Evolutionary conservation across 2,888 invertebrate species (phyloP), one percentile per base, ranked within the genome.

Genomic region (Trichogramma dendrolimi): DNA sequence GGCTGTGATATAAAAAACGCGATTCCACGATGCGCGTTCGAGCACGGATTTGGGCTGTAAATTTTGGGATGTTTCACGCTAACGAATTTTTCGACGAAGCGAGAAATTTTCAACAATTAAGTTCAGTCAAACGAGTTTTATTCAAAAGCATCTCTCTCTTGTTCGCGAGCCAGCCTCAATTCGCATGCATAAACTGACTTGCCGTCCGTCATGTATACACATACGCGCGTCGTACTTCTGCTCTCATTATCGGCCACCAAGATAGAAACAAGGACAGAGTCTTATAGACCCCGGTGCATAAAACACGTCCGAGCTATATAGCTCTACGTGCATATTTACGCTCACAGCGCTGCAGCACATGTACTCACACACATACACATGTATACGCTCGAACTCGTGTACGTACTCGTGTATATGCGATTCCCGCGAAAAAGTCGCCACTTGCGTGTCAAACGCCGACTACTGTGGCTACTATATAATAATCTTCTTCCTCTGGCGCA

Each of bases 361-460:
- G 46, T 5, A 14, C 48, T 11, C 48, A 48, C 11, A 14, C 48
- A 46, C 10, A 41, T 6, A 5, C 47, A 48, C 27, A 48, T 14
- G 11, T 14, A 48, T n/a, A 48, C 48, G n/a, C 48, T n/a, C 48
- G 6, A 6, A 8, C 48, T 14, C n/a, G 4, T 44, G 27, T 14
- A 38, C 55, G 42, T 43, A 47, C 55, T 40, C 51, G 40, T 38
- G 53, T 4, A 27, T 27, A 47, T 38, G 60, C 63, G 64, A 62
- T 71, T 70, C 69, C 67, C 67, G 68, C 65, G 66, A 70, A 71
- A 70, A 69, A 70, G 70, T 69, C 67, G 70, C 27, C 27, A 27
- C 69, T 69, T 70, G 70, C 71, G 71, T 71, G 71, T 70, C 69
- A 67, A 69, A 68, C 64, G 61, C 67, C 68, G 69, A 70, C 68